These are phyloP conservation scores for Schizopygopsis pylzovi DNA, from an alignment of 2,797 vertebrate species.

Conservation along the genomic window DNA sequence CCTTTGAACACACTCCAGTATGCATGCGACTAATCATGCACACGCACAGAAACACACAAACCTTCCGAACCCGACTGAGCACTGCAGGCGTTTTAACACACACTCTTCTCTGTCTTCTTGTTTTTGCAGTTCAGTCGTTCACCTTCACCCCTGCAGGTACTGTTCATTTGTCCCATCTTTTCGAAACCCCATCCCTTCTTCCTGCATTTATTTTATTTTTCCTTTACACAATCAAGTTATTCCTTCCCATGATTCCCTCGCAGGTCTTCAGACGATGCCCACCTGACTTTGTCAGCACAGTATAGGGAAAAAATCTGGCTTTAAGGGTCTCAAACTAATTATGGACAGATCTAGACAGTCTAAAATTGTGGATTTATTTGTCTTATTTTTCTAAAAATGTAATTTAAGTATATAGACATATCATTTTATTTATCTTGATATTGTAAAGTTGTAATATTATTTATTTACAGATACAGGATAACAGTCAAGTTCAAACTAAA, in stretches of 20 bases:
- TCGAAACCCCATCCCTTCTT: constrained; percentile 58
- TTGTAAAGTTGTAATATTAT: background rate
- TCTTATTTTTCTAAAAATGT: background rate
- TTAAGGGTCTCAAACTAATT: background rate
- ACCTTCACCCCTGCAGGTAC: constrained; percentile 93
- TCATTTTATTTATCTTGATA: background rate
- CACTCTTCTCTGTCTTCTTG: constrained; percentile 89
- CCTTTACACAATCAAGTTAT: constrained; percentile 51
- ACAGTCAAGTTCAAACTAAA: background rate
- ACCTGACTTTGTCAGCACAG: constrained; percentile 17
- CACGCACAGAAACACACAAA: constrained; percentile 55
- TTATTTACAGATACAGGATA: background rate
- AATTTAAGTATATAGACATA: background rate
- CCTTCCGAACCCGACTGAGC: constrained; percentile 66
- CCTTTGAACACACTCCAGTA: constrained; percentile 21
- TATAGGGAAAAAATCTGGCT: background rate
- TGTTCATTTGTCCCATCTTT: constrained; percentile 87
- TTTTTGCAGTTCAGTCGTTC: constrained; percentile 94
- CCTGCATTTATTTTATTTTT: constrained; percentile 51
- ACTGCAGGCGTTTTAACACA: constrained; percentile 81
- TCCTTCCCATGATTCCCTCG: constrained; percentile 27
- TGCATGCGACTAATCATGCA: constrained; percentile 46
- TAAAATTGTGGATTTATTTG: background rate
- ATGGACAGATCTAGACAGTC: background rate
- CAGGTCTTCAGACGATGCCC: constrained; percentile 42